These are phyloP conservation scores for Petrosia ficiformis DNA, from an alignment of 37 sponge, comb jelly and placozoan species.

Conservation along the genomic window DNA sequence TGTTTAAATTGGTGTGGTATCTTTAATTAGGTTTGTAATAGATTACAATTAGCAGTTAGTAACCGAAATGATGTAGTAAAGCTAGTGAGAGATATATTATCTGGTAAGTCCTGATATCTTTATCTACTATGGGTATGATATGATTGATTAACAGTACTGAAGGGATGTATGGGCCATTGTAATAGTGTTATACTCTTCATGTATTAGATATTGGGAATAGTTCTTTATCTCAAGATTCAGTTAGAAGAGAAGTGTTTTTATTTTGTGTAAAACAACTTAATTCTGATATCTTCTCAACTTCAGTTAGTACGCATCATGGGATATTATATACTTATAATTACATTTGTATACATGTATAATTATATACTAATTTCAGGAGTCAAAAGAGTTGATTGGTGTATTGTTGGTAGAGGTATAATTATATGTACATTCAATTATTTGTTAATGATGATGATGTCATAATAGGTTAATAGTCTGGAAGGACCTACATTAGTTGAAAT, in stretches of 20 bases:
- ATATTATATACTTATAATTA: no score
- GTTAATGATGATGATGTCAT: no score
- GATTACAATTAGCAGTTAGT: background rate
- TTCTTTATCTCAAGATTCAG: no score
- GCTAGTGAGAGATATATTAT: background rate
- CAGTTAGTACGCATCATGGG: no score
- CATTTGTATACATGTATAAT: no score
- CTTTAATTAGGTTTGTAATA: background rate
- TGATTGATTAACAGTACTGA: no score
- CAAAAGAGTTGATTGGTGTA: conserved; percentile 42
- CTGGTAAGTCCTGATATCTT: background rate
- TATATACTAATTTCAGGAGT: background rate
- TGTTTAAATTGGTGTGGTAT: background rate
- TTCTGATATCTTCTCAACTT: conserved; percentile 19
- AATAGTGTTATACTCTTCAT: no score
- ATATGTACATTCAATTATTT: background rate
- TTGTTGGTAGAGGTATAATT: conserved; percentile 44
- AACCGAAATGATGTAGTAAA: background rate
- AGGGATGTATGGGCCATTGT: no score
- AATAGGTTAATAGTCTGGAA: conserved; percentile 24
- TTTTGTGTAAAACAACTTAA: conserved; percentile 28
- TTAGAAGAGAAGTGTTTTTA: conserved; percentile 26
- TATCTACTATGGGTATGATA: no score
- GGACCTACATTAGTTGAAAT: conserved; percentile 24
- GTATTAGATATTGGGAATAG: no score